Base-by-base conservation (phyloP, 2,797 vertebrate species). In the Mormyrops attenuatus region DNA sequence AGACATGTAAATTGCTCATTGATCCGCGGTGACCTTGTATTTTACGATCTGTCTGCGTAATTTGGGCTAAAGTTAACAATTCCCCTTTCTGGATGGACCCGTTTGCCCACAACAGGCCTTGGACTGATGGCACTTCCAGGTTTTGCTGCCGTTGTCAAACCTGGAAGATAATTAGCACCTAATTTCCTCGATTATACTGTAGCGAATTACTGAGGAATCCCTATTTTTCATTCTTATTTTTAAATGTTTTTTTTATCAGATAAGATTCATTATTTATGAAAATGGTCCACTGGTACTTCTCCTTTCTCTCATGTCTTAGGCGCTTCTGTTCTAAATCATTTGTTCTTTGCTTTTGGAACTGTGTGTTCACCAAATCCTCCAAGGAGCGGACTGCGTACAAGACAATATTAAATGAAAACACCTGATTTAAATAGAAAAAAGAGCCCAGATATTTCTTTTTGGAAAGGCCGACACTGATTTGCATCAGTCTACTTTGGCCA, bases 191-290 rank as follows among this genome's bases (percentile, higher is more conserved):
- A 49, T 15, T 85, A 52, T 85, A 52, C 47, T 30, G 82, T 30
- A 47, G 20, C 11, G 30, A 85, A 52, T 85, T 85, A 85, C 82
- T 26, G 44, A 52, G 82, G 44, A 26, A 52, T 26, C 49, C 13
- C 47, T 17, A 13, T 52, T 85, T 52, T 85, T 49, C 22, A 52
- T 15, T 55, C 26, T 53, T 47, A 88, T 90, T 92, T 93, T 91
- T 91, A 91, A 91, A 91, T 73, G 90, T 90, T 89, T 60, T 60
- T 91, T 90, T 88, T 89, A 53, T 86, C 57, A n/a, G 88, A 60
- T 6, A 30, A 91, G 66, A 91, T 92, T 9, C 88, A 91, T 92
- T 77, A 91, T 92, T 89, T 15, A 34, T 91, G 82, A 88, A 69
- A 86, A 60, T 26, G 38, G 77, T 49, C 57, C 80, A 53, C 89